Conservation (phyloP, 1,140 invertebrate species). For the Maconellicoccus hirsutus region DNA sequence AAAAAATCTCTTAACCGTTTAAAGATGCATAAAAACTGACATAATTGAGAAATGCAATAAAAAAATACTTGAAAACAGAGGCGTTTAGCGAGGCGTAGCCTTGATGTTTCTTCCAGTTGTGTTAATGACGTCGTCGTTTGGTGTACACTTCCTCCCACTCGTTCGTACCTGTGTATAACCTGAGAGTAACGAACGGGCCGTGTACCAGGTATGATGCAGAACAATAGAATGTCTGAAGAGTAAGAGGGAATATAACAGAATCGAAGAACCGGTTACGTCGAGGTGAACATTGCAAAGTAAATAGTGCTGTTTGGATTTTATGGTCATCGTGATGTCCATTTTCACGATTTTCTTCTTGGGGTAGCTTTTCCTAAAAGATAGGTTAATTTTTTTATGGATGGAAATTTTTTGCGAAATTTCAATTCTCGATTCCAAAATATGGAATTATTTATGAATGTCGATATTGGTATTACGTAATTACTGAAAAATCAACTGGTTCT, state of each 20-base stretch:
- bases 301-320: too few species aligned
- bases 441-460: too few species aligned
- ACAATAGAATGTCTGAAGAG: neutral
- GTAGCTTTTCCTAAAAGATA: too few species aligned
- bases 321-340: too few species aligned
- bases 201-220: neutral
- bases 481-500: too few species aligned
- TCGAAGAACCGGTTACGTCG: neutral
- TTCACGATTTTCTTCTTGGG: too few species aligned
- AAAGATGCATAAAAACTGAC: neutral
- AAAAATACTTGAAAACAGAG: neutral
- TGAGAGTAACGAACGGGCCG: constrained; percentile 3
- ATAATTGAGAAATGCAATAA: neutral
- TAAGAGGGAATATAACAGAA: neutral
- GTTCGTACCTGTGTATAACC: neutral
- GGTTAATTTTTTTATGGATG: too few species aligned
- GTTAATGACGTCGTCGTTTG: neutral
- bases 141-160: neutral
- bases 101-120: neutral
- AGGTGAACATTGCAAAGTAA: neutral
- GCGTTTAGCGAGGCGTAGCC: constrained; percentile 6
- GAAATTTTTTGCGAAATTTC: too few species aligned
- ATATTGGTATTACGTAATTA: too few species aligned
- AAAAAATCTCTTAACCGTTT: too few species aligned
- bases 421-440: too few species aligned